Percentiles rank a stretch among this genome's conserved stretches.
Conservation (phyloP, 2,113 vertebrate species). For the Apteryx mantelli region DNA sequence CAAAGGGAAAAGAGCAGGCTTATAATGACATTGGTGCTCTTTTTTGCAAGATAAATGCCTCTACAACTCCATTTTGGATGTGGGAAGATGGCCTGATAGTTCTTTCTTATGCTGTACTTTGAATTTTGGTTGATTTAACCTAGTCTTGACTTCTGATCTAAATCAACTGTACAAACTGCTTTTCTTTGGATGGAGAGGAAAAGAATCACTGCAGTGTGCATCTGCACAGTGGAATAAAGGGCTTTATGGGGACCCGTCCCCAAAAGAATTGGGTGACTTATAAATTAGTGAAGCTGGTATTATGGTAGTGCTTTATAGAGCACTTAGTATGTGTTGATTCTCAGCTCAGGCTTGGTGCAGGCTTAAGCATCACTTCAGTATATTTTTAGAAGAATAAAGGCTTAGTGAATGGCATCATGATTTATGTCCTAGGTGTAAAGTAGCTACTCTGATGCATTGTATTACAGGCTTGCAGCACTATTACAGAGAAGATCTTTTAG, state of each 20-base stretch:
- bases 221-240: background rate
- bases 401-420: background rate
- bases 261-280: background rate
- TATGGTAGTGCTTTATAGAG: background rate
- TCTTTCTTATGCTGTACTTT: background rate
- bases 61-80: background rate
- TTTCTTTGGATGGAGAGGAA: background rate
- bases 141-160: background rate
- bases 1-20: background rate
- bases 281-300: background rate
- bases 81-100: background rate
- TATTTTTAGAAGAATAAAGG: constrained; percentile 16
- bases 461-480: background rate
- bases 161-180: background rate
- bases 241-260: background rate
- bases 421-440: constrained; percentile 5
- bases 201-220: background rate
- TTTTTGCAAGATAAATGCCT: background rate
- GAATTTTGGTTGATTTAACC: background rate
- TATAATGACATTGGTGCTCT: background rate
- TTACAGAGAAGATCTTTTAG: background rate
- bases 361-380: background rate
- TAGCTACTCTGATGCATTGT: background rate
- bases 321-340: background rate
- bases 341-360: background rate